Evolutionary conservation across 2,888 invertebrate genomes (phyloP).

Genomic region (Tillus elongatus): DNA sequence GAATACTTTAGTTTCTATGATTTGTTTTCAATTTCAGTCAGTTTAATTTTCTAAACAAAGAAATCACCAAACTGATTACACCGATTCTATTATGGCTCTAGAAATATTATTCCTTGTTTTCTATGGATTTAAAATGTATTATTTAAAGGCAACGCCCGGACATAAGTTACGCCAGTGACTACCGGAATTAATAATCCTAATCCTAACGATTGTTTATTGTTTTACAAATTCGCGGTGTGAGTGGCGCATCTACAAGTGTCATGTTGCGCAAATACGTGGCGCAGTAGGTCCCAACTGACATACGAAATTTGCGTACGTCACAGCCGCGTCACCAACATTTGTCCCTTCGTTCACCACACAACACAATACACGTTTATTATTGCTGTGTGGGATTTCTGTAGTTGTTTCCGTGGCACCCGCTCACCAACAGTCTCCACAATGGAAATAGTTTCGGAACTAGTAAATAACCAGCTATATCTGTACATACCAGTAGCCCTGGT

Average conservation of each 20-base stretch:
- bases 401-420: conserved; percentile 30
- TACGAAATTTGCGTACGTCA: conserved; percentile 51
- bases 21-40: too few species aligned
- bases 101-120: too few species aligned
- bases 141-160: too few species aligned
- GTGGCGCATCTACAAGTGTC: conserved; percentile 9
- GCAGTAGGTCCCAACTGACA: conserved; percentile 23
- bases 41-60: too few species aligned
- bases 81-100: too few species aligned
- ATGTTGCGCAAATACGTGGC: conserved; percentile 25
- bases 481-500: conserved; percentile 50
- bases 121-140: too few species aligned
- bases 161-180: too few species aligned
- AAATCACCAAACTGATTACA: too few species aligned
- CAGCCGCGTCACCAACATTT: conserved; percentile 64
- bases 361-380: conserved; percentile 37
- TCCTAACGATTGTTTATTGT: too few species aligned
- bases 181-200: too few species aligned
- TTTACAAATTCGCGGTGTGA: neutral
- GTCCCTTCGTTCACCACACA: too few species aligned
- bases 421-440: conserved; percentile 34
- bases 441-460: conserved; percentile 52
- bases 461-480: conserved; percentile 49
- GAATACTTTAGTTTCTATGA: too few species aligned
- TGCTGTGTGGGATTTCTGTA: conserved; percentile 20